Base-by-base conservation (phyloP, 2,888 invertebrate genomes). In the Hydrotaea diabolus region DNA sequence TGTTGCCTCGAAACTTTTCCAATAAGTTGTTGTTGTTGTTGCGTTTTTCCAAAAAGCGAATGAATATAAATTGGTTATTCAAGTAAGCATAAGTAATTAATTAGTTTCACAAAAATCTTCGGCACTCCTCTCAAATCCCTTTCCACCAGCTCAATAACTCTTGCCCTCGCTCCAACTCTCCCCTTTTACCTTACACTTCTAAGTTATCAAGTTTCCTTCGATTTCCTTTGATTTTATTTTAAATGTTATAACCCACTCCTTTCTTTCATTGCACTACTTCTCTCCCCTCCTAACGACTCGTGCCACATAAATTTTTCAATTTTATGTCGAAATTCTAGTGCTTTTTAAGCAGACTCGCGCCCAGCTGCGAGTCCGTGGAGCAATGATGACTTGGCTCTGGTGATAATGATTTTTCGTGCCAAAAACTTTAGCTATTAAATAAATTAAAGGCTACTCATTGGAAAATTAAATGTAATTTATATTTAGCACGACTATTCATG, bases 51-150 rank as follows among this genome's bases (percentile, higher is more conserved):
- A 49, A 49, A 55, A 55, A 19, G 0, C 39, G 17, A 74, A 83
- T 53, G 64, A 64, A 80, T 74, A 80, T 81, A 72, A 84, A 81
- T 78, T 84, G 75, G 17, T 80, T 71, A 66, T 36, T 66, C 72
- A 80, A 84, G 71, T 71, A 72, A 77, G 77, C 77, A 64, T 80
- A 75, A 80, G 71, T 80, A 80, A 81, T 81, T 84, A 77, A 84
- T 75, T 75, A 59, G 36, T 74, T 79, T 78, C 21, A 66, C 59
- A 26, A 59, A 59, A 23, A 59, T 59, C 15, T 26, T 23, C 4
- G 11, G 55, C 55, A 23, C 55, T 11, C 19, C 21, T 21, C 5
- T 5, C 19, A n/a, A n/a, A n/a, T n/a, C n/a, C n/a, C n/a, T n/a
- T n/a, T n/a, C n/a, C n/a, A n/a, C n/a, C n/a, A n/a, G n/a, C n/a